Evolutionary conservation across 2,113 vertebrate genomes (phyloP).

Genomic region (Numida meleagris): DNA sequence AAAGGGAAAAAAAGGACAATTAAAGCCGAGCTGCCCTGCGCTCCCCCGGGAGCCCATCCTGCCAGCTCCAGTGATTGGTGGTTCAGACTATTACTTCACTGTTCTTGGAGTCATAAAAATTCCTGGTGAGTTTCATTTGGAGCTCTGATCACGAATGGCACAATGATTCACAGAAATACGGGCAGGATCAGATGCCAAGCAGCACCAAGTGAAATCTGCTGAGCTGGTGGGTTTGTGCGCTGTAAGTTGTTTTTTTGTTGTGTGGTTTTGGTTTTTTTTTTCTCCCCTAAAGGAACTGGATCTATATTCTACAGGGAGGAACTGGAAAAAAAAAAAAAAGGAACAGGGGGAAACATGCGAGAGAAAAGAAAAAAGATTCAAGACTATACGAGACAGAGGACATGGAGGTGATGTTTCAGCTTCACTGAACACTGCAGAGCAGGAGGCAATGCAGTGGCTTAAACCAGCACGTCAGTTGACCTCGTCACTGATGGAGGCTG

Average conservation of each 20-base stretch:
- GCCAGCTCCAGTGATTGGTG: slow-evolving; percentile 49
- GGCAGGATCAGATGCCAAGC: slow-evolving; percentile 20
- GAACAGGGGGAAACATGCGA: not conserved
- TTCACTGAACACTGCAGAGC: not conserved
- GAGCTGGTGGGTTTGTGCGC: slow-evolving; percentile 29
- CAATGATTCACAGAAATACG: slow-evolving; percentile 51
- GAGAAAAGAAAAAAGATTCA: not conserved
- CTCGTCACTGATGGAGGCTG: slow-evolving; percentile 70
- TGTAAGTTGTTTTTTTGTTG: not conserved
- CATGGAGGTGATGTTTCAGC: not conserved
- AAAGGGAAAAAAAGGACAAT: not conserved
- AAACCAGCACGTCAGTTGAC: not conserved
- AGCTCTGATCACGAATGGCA: slow-evolving; percentile 55
- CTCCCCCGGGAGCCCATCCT: slow-evolving; percentile 33
- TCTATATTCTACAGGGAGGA: not conserved
- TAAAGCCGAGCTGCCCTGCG: not conserved
- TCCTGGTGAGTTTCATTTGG: slow-evolving; percentile 52
- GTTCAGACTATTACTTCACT: slow-evolving; percentile 26
- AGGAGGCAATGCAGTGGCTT: slow-evolving; percentile 27
- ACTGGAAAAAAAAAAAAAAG: not conserved
- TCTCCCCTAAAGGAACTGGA: not conserved
- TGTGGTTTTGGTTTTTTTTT: not conserved
- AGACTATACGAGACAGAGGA: not conserved
- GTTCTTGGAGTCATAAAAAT: slow-evolving; percentile 69
- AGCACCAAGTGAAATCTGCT: slow-evolving; percentile 42